phyloP scores from a whole-genome alignment of 2,113 vertebrate genomes.

The Pomatorhinus ruficollis region DNA sequence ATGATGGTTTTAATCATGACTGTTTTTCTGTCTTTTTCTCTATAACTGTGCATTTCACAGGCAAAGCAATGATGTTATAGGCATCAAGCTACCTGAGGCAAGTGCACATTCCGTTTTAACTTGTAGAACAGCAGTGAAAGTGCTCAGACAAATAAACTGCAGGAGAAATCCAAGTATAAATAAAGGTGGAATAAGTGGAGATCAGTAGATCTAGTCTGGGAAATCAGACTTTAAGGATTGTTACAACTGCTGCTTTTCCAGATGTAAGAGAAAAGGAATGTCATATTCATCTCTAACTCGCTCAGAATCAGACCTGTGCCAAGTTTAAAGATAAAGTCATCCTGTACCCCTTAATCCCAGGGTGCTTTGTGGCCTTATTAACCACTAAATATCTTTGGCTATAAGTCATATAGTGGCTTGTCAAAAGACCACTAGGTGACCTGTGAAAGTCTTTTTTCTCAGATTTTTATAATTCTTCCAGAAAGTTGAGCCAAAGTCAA shows the following conservation, averaged over 20 bases:
- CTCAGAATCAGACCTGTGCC: not conserved
- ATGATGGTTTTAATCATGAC: not conserved
- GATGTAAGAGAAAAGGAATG: not conserved
- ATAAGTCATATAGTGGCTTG: not conserved
- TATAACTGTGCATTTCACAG: not conserved
- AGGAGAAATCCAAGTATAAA: not conserved
- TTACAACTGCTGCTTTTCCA: not conserved
- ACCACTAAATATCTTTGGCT: not conserved
- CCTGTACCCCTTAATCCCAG: not conserved
- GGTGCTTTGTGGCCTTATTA: not conserved
- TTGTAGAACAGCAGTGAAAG: not conserved
- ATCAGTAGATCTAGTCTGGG: not conserved
- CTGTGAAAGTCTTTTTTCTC: not conserved
- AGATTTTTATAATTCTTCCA: not conserved
- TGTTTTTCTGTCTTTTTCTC: not conserved
- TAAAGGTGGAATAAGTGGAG: not conserved
- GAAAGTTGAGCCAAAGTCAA: not conserved
- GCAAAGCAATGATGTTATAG: not conserved
- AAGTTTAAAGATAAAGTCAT: not conserved
- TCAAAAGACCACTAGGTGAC: not conserved
- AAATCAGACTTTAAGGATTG: not conserved
- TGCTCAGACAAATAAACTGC: not conserved
- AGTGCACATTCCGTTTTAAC: not conserved
- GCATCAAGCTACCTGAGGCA: not conserved
- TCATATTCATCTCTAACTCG: not conserved